phyloP scores from a whole-genome alignment of 2,797 vertebrate genomes.

The Liasis olivaceus region DNA sequence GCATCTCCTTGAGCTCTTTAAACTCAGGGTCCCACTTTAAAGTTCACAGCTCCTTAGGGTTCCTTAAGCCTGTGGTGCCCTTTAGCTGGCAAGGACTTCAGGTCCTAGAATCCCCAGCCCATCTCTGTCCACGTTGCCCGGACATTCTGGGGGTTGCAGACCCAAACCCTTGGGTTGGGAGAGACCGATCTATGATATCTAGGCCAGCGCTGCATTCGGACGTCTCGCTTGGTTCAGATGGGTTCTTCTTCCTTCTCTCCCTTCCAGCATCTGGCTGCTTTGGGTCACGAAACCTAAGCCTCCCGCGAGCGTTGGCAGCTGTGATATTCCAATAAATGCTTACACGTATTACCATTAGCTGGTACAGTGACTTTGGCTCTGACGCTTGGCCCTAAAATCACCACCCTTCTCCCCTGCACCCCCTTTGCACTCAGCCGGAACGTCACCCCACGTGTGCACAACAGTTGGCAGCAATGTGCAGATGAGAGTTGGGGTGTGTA shows the following conservation, averaged over 20 bases:
- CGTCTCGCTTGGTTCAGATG: background rate
- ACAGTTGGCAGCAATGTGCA: slow-evolving; percentile 37
- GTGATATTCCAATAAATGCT: background rate
- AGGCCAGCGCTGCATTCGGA: background rate
- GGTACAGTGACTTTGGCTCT: background rate
- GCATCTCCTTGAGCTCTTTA: background rate
- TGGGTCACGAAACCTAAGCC: background rate
- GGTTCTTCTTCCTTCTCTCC: background rate
- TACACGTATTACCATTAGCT: background rate
- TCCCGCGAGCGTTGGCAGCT: background rate
- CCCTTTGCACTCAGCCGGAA: background rate
- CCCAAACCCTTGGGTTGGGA: background rate
- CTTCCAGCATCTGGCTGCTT: background rate
- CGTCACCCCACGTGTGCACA: slow-evolving; percentile 12
- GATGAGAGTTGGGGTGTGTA: slow-evolving; percentile 29
- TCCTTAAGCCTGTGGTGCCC: background rate
- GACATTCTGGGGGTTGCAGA: background rate
- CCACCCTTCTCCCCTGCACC: background rate
- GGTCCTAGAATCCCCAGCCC: background rate
- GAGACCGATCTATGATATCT: background rate
- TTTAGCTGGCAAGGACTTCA: background rate
- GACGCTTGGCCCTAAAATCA: background rate
- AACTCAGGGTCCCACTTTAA: no score
- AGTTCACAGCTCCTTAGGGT: no score
- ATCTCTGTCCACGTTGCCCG: background rate